Conservation (phyloP, 2,113 vertebrate species). For the Gasterosteus aculeatus region DNA sequence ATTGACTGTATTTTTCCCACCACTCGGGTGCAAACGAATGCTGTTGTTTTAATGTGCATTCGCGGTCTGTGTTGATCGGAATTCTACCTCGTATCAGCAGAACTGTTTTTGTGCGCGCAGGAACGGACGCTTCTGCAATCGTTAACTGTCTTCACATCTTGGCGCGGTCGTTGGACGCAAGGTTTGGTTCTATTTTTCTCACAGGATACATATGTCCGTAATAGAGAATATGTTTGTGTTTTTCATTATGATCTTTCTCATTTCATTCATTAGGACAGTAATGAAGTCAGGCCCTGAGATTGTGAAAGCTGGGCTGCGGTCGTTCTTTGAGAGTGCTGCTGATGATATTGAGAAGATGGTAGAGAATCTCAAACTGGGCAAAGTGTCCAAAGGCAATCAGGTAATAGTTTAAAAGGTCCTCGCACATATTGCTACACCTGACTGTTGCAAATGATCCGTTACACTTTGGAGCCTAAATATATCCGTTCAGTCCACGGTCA, state of each 20-base stretch:
- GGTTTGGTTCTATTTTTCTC: conserved; percentile 71
- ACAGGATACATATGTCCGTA: background rate
- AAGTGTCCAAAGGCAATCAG: conserved; percentile 90
- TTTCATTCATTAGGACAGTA: conserved; percentile 83
- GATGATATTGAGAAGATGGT: conserved; percentile 97
- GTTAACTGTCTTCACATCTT: conserved; percentile 95
- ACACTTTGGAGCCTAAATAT: background rate
- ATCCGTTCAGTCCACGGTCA: background rate
- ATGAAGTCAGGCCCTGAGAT: conserved; percentile 98
- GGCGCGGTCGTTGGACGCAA: conserved; percentile 91
- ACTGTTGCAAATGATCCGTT: background rate
- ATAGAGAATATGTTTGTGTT: background rate
- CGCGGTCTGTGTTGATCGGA: background rate
- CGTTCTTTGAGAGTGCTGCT: conserved; percentile 92
- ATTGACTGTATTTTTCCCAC: background rate
- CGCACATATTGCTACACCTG: background rate
- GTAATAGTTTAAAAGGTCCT: conserved; percentile 40
- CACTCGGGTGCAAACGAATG: background rate
- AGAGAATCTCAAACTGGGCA: conserved; percentile 92
- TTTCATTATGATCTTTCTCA: background rate
- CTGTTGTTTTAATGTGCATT: background rate
- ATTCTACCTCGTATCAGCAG: background rate
- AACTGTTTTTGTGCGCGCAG: conserved; percentile 70
- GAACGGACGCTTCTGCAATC: conserved; percentile 89
- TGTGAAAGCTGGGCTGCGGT: conserved; percentile 93